Evolutionary conservation across 2,888 invertebrate species (phyloP).

Genomic region (Phrixothrix hirtus): DNA sequence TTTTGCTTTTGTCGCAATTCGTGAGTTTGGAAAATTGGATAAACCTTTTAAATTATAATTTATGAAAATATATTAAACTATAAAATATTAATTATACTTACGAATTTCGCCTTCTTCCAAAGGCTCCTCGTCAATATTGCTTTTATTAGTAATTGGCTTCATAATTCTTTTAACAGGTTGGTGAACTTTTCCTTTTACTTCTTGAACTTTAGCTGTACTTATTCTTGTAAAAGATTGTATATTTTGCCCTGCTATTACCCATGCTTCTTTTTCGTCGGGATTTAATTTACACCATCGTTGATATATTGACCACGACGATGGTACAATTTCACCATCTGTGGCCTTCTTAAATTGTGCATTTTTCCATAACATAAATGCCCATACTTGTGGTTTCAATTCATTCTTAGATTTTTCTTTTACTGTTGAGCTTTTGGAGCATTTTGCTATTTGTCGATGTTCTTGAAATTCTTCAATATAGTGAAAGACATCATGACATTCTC

Average conservation of each 20-base stretch:
- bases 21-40: conserved; percentile 7
- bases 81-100: conserved; percentile 27
- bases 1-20: conserved; percentile 7
- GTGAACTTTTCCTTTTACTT: conserved; percentile 48
- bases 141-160: conserved; percentile 5
- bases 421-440: conserved; percentile 65
- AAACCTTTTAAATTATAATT: conserved; percentile 7
- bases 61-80: not conserved
- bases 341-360: conserved; percentile 60
- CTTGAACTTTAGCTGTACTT: conserved; percentile 69
- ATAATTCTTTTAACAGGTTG: conserved; percentile 6
- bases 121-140: conserved; percentile 29
- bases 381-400: conserved; percentile 80
- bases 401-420: conserved; percentile 67
- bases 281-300: conserved; percentile 84
- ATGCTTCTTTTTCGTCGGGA: conserved; percentile 71
- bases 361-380: conserved; percentile 86
- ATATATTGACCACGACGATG: conserved; percentile 75
- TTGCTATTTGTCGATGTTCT: conserved; percentile 67
- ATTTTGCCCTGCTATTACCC: conserved; percentile 79
- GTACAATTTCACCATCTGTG: conserved; percentile 56
- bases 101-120: conserved; percentile 39
- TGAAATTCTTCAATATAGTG: conserved; percentile 80
- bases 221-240: conserved; percentile 73
- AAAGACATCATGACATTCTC: conserved; percentile 79